These are phyloP conservation scores for Eristalis pertinax DNA, from an alignment of 2,888 invertebrate species.

Conservation along the genomic window DNA sequence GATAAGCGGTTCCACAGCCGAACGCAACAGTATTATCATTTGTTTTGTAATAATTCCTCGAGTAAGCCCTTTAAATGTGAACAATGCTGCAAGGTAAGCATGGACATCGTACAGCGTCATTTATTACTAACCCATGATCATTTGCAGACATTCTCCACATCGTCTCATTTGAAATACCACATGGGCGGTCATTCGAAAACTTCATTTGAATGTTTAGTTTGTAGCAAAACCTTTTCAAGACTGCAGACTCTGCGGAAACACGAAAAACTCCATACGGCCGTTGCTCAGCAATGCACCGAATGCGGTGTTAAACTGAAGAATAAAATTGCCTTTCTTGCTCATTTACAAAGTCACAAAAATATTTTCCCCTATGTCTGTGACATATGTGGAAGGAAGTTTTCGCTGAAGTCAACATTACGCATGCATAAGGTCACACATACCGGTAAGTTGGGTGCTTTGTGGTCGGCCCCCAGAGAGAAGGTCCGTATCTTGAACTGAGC, in stretches of 20 bases:
- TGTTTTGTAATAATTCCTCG: conserved; percentile 83
- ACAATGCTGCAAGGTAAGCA: conserved; percentile 77
- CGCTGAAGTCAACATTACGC: conserved; percentile 86
- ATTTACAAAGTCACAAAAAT: conserved; percentile 85
- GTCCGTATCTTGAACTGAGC: no score
- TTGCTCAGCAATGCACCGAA: conserved; percentile 82
- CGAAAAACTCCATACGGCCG: conserved; percentile 84
- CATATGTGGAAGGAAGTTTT: conserved; percentile 84
- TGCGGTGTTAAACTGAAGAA: conserved; percentile 86
- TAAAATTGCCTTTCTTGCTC: conserved; percentile 84
- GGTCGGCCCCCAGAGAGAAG: background rate
- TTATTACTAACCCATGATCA: background rate
- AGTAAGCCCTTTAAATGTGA: conserved; percentile 82
- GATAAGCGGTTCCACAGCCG: conserved; percentile 86
- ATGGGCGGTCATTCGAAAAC: conserved; percentile 83
- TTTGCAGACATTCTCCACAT: conserved; percentile 85
- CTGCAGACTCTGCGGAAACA: conserved; percentile 88
- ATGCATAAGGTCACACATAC: conserved; percentile 83
- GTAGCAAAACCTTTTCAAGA: conserved; percentile 87
- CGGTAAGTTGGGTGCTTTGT: conserved; percentile 63
- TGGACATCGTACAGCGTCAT: background rate
- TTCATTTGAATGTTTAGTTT: conserved; percentile 78
- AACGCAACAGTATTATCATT: conserved; percentile 86
- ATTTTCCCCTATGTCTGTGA: conserved; percentile 84
- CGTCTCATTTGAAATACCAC: conserved; percentile 89